phyloP scores from a whole-genome alignment of 2,888 invertebrate genomes.

The Cylloceria caligata region DNA sequence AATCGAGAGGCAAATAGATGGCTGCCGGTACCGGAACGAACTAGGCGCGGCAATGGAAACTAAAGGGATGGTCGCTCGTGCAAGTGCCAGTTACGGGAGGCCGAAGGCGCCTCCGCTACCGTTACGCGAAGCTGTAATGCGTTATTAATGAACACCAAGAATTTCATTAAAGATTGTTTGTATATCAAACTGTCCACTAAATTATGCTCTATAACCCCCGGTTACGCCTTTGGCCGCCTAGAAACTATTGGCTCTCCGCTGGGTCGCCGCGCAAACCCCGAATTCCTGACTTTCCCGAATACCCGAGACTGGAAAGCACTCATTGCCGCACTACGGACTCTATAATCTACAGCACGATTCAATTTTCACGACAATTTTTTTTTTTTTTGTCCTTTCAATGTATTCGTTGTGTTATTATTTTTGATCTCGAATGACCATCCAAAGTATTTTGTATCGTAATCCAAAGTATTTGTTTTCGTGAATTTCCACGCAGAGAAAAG shows the following conservation, averaged over 20 bases:
- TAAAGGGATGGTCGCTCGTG: conserved; percentile 52
- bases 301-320: neutral
- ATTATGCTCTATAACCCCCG: conserved; percentile 85
- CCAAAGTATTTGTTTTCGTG: conserved; percentile 2
- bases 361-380: neutral
- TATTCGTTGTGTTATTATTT: neutral
- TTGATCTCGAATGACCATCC: neutral
- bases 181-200: conserved; percentile 88
- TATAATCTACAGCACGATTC: neutral
- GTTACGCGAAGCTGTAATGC: conserved; percentile 85
- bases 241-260: conserved; percentile 80
- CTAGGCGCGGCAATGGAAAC: conserved; percentile 22
- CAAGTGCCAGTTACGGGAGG: conserved; percentile 59
- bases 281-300: conserved; percentile 60
- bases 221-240: conserved; percentile 80
- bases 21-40: neutral
- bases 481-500: conserved; percentile 15
- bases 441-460: neutral
- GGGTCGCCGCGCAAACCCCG: conserved; percentile 60
- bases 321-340: neutral
- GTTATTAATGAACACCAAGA: conserved; percentile 89
- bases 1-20: conserved; percentile 35
- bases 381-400: neutral
- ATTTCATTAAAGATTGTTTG: conserved; percentile 89
- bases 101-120: conserved; percentile 49